Conservation (phyloP, 37 sponge, comb jelly and placozoan genomes). For the Petrosia ficiformis region DNA sequence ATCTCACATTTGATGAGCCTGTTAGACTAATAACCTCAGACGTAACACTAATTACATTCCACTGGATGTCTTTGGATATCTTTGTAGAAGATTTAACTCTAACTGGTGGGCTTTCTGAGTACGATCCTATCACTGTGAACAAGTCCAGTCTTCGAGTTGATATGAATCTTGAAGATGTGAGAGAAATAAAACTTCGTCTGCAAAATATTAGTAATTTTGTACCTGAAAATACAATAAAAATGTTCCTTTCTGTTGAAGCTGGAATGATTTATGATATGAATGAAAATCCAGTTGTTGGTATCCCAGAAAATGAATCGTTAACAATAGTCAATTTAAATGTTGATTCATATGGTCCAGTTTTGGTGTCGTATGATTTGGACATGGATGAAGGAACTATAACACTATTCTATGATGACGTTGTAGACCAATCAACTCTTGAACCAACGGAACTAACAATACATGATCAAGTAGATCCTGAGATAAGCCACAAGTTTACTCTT, state of each 20-base stretch:
- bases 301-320: slow-evolving; percentile 24
- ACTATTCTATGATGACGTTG: slow-evolving; percentile 74
- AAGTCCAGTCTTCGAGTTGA: slow-evolving; percentile 54
- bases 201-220: not conserved
- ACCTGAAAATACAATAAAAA: slow-evolving; percentile 1
- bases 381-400: slow-evolving; percentile 75
- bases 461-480: slow-evolving; percentile 17
- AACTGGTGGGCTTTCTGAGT: slow-evolving; percentile 72
- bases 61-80: slow-evolving; percentile 9
- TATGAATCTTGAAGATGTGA: slow-evolving; percentile 59
- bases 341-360: slow-evolving; percentile 33
- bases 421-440: slow-evolving; percentile 34
- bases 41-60: slow-evolving; percentile 58
- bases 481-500: slow-evolving; percentile 54
- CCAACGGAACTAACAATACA: slow-evolving; percentile 53
- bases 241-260: slow-evolving; percentile 42
- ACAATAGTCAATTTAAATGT: slow-evolving; percentile 5
- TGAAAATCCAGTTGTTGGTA: slow-evolving; percentile 48
- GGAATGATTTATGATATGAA: slow-evolving; percentile 72
- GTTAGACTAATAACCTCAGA: slow-evolving; percentile 60
- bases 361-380: slow-evolving; percentile 72
- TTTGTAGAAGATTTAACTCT: slow-evolving; percentile 38
- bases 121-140: slow-evolving; percentile 23
- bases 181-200: slow-evolving; percentile 42
- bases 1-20: slow-evolving; percentile 87